Conservation (phyloP, 2,797 vertebrate species). For the Microcaecilia unicolor region DNA sequence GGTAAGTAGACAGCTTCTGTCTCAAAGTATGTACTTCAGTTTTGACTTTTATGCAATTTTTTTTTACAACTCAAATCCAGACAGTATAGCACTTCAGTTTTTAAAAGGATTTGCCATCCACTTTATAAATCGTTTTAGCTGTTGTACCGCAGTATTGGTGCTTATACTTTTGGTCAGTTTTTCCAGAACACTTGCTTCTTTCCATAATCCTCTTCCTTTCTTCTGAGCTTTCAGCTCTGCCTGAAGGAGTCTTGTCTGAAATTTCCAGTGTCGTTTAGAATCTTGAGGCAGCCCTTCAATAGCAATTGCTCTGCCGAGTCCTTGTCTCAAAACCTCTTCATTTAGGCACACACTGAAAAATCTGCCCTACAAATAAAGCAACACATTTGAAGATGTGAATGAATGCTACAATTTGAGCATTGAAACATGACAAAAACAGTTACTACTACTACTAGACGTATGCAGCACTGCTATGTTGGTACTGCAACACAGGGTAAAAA, state of each 20-base stretch:
- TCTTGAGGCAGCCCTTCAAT: conserved; percentile 58
- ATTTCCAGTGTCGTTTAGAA: conserved; percentile 67
- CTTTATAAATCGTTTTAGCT: conserved; percentile 29
- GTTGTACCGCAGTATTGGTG: conserved; percentile 26
- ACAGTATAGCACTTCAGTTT: neutral
- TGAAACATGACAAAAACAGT: too few relatives aligned
- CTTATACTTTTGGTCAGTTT: conserved; percentile 29
- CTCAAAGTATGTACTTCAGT: neutral
- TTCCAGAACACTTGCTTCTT: conserved; percentile 58
- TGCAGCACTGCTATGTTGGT: too few relatives aligned
- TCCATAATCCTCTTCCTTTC: conserved; percentile 79
- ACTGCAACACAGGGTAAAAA: too few relatives aligned
- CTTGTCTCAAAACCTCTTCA: conserved; percentile 71
- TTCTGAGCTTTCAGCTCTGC: conserved; percentile 77
- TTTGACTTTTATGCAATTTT: too few relatives aligned
- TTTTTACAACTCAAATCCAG: too few relatives aligned
- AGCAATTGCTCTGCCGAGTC: conserved; percentile 69
- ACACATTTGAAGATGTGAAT: too few relatives aligned
- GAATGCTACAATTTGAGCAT: too few relatives aligned
- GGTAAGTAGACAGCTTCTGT: neutral
- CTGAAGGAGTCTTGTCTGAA: conserved; percentile 73
- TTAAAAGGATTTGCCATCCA: conserved; percentile 16
- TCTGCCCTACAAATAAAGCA: conserved; percentile 44
- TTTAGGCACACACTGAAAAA: conserved; percentile 68
- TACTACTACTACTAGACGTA: too few relatives aligned